Conservation (phyloP, 2,888 invertebrate species). For the Gasteruption jaculator region DNA sequence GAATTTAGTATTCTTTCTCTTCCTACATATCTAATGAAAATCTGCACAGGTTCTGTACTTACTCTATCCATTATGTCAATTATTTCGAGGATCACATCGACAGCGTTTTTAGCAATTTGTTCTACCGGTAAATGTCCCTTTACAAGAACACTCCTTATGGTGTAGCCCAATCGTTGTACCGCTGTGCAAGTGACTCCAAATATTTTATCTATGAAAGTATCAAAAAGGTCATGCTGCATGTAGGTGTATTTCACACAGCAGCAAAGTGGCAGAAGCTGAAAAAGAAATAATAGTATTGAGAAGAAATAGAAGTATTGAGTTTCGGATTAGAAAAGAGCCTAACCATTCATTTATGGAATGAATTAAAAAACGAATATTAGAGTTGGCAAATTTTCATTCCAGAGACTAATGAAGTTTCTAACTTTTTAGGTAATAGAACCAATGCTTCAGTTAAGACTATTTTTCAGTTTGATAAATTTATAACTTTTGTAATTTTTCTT, state of each 20-base stretch:
- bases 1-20: no score
- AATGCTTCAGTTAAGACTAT: neutral
- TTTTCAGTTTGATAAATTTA: neutral
- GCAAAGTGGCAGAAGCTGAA: conserved; percentile 63
- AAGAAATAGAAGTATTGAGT: conserved; percentile 4
- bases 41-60: conserved; percentile 11
- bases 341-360: no score
- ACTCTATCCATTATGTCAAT: conserved; percentile 51
- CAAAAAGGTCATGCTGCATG: conserved; percentile 54
- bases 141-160: conserved; percentile 56
- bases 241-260: conserved; percentile 46
- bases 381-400: no score
- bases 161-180: conserved; percentile 60
- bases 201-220: conserved; percentile 60
- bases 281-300: conserved; percentile 30
- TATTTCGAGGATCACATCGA: conserved; percentile 57
- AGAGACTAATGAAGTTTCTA: no score
- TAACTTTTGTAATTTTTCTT: no score
- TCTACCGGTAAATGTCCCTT: conserved; percentile 46
- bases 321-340: no score
- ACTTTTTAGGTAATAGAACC: neutral
- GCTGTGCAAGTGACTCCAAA: conserved; percentile 62
- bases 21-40: no score
- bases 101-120: conserved; percentile 45
- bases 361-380: no score